Base-by-base conservation (phyloP, 1,140 invertebrate genomes). In the Papilio machaon region DNA sequence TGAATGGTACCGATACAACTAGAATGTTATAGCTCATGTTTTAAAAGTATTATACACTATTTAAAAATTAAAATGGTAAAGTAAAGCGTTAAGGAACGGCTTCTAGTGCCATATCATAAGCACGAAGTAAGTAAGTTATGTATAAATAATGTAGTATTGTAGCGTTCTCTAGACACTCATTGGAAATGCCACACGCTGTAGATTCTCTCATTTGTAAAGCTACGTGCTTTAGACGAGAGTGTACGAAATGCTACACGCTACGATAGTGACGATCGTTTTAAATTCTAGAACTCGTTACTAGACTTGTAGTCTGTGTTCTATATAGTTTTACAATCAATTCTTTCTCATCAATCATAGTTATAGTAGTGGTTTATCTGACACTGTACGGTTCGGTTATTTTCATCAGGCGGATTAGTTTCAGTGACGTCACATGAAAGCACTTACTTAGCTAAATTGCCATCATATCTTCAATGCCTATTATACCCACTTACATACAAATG, bases 141-240 rank as follows among this genome's bases (percentile, higher is more conserved):
- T 52, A 15, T 10, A 15, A 10, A 15, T 10, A 15, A 10, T 13
- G 49, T 52, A 60, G n/a, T 19, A 19, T 23, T 60, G 60, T 64
- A 30, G 60, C 23, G 9, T 30, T 64, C 5, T 30, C 23, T 60
- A 60, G 58, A 58, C 17, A 58, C 54, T 58, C 54, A 58, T 58
- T 58, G 54, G 54, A 58, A n/a, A 58, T 58, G 54, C 54, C 17
- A n/a, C 54, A 11, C 54, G 54, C 54, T 58, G 54, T 58, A 58
- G 49, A 52, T 43, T 6, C 49, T 2, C 49, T 52, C n/a, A 58
- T n/a, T 58, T 58, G 54, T 58, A n/a, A 58, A 6, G 15, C 54
- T 58, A 58, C 54, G 54, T 58, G 54, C 54, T 58, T 15, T 58
- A 58, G 54, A 11, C 17, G 10, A 10, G 49, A 15, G 54, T n/a